phyloP scores from a whole-genome alignment of 1,140 invertebrate species.

The Babylonia areolata region DNA sequence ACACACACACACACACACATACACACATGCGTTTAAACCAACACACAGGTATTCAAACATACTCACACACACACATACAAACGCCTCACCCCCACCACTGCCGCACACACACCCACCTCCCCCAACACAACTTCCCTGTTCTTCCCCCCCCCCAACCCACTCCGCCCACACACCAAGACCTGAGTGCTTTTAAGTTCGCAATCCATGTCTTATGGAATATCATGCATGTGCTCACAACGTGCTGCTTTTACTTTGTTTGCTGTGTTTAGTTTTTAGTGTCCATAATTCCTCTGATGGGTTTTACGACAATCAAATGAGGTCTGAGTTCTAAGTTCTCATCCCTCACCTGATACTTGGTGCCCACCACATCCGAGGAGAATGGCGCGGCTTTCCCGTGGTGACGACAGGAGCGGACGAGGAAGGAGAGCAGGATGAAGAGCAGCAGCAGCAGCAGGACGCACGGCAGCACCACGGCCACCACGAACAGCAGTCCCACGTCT shows the following conservation, averaged over 20 bases:
- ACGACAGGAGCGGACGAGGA: background rate
- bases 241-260: no score
- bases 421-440: background rate
- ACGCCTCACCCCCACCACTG: no score
- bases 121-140: no score
- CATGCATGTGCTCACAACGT: no score
- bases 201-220: no score
- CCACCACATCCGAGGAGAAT: slow-evolving; percentile 4
- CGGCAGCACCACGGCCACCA: slow-evolving; percentile 34
- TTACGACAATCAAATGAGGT: no score
- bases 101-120: no score
- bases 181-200: background rate
- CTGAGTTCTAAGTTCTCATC: no score
- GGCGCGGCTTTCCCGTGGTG: background rate
- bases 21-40: background rate
- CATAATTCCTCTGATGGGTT: no score
- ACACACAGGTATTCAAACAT: background rate
- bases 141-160: no score
- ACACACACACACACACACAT: background rate
- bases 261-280: no score
- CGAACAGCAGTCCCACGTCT: slow-evolving; percentile 7
- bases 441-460: slow-evolving; percentile 23
- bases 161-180: no score
- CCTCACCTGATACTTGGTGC: slow-evolving; percentile 32
- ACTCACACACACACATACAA: background rate